These are phyloP conservation scores for Stenotaenia linearis DNA, from an alignment of 2,888 invertebrate genomes.

Conservation along the genomic window DNA sequence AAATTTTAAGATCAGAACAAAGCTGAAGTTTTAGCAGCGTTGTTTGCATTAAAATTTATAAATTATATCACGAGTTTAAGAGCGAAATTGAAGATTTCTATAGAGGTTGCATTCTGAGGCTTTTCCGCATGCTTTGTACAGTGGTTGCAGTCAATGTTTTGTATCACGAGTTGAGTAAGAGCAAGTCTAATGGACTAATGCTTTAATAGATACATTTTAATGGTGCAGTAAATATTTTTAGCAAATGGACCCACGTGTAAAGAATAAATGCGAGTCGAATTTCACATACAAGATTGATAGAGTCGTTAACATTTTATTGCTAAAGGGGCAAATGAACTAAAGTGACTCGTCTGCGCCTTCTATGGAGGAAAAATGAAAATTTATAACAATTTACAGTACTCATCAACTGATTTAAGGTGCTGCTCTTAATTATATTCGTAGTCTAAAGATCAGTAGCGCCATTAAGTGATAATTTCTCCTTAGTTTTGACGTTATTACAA, in stretches of 20 bases:
- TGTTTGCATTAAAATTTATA: too few species aligned
- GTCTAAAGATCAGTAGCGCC: neutral
- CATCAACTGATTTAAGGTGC: neutral
- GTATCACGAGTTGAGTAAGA: neutral
- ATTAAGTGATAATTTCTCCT: neutral
- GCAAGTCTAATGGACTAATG: neutral
- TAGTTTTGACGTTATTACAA: neutral
- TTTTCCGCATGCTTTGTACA: too few species aligned
- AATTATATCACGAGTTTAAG: too few species aligned
- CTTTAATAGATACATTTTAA: slow-evolving; percentile 1
- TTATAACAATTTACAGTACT: neutral
- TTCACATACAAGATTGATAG: slow-evolving; percentile 7
- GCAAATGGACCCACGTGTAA: slow-evolving; percentile 15
- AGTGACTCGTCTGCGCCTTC: neutral
- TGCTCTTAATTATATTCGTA: neutral
- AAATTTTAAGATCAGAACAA: too few species aligned
- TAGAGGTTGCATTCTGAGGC: too few species aligned
- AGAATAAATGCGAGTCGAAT: slow-evolving; percentile 1
- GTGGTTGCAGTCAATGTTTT: too few species aligned
- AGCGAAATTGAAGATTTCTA: neutral
- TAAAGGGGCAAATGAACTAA: neutral
- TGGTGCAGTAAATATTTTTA: slow-evolving; percentile 5
- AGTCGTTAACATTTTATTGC: slow-evolving; percentile 11
- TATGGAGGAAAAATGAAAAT: slow-evolving; percentile 5
- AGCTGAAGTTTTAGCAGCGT: too few species aligned